Conservation (phyloP, 2,888 invertebrate species). For the Aspidiotus rigidus region DNA sequence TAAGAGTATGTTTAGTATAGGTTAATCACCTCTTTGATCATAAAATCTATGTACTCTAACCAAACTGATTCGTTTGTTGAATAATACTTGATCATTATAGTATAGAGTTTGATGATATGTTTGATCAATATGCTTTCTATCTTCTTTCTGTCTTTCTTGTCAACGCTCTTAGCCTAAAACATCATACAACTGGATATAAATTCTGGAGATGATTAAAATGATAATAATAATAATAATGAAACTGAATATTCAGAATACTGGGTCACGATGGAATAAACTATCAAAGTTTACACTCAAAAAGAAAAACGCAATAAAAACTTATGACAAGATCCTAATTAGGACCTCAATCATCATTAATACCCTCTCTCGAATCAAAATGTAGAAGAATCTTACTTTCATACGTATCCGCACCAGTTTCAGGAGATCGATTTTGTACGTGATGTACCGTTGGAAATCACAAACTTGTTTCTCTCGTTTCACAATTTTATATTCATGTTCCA, state of each 20-base stretch:
- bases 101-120: slow-evolving; percentile 24
- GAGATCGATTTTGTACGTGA: slow-evolving; percentile 18
- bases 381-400: slow-evolving; percentile 21
- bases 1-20: neutral
- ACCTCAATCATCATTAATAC: neutral
- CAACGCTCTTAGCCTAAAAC: slow-evolving; percentile 11
- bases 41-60: slow-evolving; percentile 24
- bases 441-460: slow-evolving; percentile 14
- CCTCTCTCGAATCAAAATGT: neutral
- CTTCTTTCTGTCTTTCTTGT: slow-evolving; percentile 16
- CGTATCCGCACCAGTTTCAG: slow-evolving; percentile 20
- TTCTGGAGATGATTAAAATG: neutral
- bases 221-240: neutral
- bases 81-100: slow-evolving; percentile 15
- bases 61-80: slow-evolving; percentile 17
- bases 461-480: slow-evolving; percentile 22
- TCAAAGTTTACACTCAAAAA: no score
- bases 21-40: slow-evolving; percentile 18
- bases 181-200: neutral
- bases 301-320: no score
- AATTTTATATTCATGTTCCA: slow-evolving; percentile 20
- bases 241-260: neutral
- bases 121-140: slow-evolving; percentile 21
- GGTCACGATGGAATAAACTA: no score
- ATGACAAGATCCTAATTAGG: neutral